Base-by-base conservation (phyloP, 2,113 vertebrate genomes). In the Platysteira castanea region DNA sequence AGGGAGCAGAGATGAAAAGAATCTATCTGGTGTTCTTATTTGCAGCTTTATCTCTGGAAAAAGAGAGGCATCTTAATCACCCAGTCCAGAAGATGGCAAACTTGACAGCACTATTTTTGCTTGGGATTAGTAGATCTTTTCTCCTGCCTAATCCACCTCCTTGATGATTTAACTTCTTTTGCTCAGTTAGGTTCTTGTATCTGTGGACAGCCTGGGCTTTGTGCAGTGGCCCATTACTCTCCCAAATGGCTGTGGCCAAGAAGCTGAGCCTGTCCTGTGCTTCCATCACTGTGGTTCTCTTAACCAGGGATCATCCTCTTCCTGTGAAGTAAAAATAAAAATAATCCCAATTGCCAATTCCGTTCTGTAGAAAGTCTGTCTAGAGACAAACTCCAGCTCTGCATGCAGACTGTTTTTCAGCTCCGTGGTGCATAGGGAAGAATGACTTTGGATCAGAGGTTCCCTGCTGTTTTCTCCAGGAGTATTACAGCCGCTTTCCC, bases 1-100 rank as follows among this genome's bases (percentile, higher is more conserved):
- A 88, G 21, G 63, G 35, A 80, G 21, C 53, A 69, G 33, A 96
- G 65, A 91, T 87, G 50, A 93, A 91, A 93, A 78, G 54, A 84
- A 52, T 49, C 26, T 77, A 94, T 87, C 68, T 81, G 37, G 50
- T 65, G 11, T 69, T 85, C 78, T 69, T 90, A 65, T 49, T 90
- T 91, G 46, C 70, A 92, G 79, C 71, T 90, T 88, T 85, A 73
- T 57, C 50, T 91, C 50, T 19, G 5, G 49, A 64, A 87, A 60
- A 89, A 80, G 63, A 69, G 49, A 87, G 41, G 17, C 30, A 44
- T 47, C 60, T 56, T 91, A 69, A 86, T 88, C 67, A 81, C 59
- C 30, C 26, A 9, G 71, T 87, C 81, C 65, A 88, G 85, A 77
- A 93, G 73, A 50, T 63, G 81, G 68, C 77, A 61, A 84, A 77